These are phyloP conservation scores for Drosophila helvetica DNA, from an alignment of 2,888 invertebrate genomes.

Conservation along the genomic window DNA sequence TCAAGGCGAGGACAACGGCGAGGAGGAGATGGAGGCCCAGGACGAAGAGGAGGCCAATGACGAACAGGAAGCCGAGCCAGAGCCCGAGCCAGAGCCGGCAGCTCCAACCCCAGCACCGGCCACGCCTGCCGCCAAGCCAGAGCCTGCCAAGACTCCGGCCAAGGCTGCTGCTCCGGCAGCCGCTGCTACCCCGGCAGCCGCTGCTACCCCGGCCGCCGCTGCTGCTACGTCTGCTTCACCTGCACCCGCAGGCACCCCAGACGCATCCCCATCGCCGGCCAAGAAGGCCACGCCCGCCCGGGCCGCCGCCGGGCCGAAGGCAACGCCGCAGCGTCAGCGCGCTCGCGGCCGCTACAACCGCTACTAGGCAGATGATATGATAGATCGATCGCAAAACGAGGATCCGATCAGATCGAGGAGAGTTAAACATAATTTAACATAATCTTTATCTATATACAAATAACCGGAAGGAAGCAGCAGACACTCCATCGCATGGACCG, in stretches of 20 bases:
- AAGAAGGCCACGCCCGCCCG: constrained; percentile 77
- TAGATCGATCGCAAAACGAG: not conserved
- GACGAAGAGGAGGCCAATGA: constrained; percentile 64
- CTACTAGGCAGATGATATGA: constrained; percentile 65
- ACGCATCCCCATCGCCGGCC: constrained; percentile 84
- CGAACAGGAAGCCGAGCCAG: constrained; percentile 56
- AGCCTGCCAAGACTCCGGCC: constrained; percentile 68
- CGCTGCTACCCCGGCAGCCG: constrained; percentile 52
- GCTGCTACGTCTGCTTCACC: constrained; percentile 46
- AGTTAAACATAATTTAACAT: constrained; percentile 6
- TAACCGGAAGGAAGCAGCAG: constrained; percentile 1
- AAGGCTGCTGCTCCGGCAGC: constrained; percentile 63
- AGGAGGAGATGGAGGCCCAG: constrained; percentile 56
- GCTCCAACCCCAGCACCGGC: constrained; percentile 61
- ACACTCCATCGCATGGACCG: constrained; percentile 2
- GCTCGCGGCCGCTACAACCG: constrained; percentile 84
- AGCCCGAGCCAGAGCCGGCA: constrained; percentile 53
- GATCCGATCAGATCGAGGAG: not conserved
- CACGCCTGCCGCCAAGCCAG: constrained; percentile 52
- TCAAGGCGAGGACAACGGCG: constrained; percentile 61
- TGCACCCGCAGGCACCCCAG: constrained; percentile 80
- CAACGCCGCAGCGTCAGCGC: constrained; percentile 81
- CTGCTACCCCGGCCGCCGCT: constrained; percentile 55
- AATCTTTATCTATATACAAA: constrained; percentile 2
- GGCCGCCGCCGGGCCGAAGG: constrained; percentile 78